These are phyloP conservation scores for Megalops atlanticus DNA, from an alignment of 2,113 vertebrate species.

Conservation along the genomic window DNA sequence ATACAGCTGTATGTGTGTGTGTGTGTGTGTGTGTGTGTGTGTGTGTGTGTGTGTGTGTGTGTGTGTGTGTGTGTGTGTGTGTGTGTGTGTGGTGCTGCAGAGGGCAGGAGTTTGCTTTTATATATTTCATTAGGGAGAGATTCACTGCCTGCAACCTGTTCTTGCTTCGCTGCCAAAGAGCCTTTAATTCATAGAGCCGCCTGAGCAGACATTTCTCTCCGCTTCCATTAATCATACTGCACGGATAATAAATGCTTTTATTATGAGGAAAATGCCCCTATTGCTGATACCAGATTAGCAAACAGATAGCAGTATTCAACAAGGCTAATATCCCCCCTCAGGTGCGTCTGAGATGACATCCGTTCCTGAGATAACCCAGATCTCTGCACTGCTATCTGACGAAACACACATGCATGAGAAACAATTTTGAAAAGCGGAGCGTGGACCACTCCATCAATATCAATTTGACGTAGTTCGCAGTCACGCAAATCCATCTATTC, in stretches of 20 bases:
- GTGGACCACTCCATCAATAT: background rate
- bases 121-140: conserved; percentile 25
- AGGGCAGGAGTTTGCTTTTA: background rate
- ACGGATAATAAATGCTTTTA: conserved; percentile 47
- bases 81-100: background rate
- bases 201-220: conserved; percentile 38
- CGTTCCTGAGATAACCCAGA: background rate
- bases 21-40: background rate
- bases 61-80: background rate
- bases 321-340: conserved; percentile 3
- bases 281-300: conserved; percentile 44
- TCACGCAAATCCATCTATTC: background rate
- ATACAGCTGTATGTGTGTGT: background rate
- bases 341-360: background rate
- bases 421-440: background rate
- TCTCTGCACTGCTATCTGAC: background rate
- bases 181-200: conserved; percentile 49
- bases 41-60: background rate
- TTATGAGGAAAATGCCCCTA: conserved; percentile 43
- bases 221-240: conserved; percentile 48
- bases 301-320: conserved; percentile 27
- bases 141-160: conserved; percentile 42
- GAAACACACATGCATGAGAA: background rate
- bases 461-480: background rate
- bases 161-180: conserved; percentile 44